phyloP scores from a whole-genome alignment of 2,888 invertebrate species.

The Synergus itoensis region DNA sequence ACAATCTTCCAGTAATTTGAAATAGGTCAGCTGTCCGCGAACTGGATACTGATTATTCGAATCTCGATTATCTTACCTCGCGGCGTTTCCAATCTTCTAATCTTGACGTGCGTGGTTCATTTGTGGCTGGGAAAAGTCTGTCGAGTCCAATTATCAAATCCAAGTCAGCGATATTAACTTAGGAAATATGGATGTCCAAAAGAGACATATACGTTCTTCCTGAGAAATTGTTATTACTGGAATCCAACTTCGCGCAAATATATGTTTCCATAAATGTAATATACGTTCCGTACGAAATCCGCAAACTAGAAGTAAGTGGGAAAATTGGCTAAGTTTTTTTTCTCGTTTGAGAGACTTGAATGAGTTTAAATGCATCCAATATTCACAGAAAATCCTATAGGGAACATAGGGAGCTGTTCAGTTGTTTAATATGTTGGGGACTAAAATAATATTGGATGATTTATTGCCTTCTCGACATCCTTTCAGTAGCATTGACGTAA shows the following conservation, averaged over 20 bases:
- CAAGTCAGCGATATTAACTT: conserved; percentile 2
- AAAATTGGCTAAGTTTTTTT: too few species aligned
- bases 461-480: too few species aligned
- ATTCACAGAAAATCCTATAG: too few species aligned
- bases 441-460: too few species aligned
- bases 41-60: conserved; percentile 2
- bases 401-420: too few species aligned
- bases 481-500: too few species aligned
- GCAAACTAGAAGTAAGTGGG: too few species aligned
- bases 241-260: background rate
- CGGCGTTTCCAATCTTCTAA: conserved; percentile 22
- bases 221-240: background rate
- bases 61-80: background rate
- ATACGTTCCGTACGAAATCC: too few species aligned
- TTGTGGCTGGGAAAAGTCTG: background rate
- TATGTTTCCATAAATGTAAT: too few species aligned
- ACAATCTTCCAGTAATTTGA: conserved; percentile 14
- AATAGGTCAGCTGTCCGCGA: conserved; percentile 15
- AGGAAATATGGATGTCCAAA: background rate
- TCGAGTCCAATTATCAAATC: background rate
- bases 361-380: too few species aligned
- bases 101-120: conserved; percentile 13
- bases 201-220: background rate
- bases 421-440: too few species aligned
- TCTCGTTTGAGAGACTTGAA: too few species aligned